phyloP scores from a whole-genome alignment of 2,888 invertebrate species.

The Agapostemon virescens region DNA sequence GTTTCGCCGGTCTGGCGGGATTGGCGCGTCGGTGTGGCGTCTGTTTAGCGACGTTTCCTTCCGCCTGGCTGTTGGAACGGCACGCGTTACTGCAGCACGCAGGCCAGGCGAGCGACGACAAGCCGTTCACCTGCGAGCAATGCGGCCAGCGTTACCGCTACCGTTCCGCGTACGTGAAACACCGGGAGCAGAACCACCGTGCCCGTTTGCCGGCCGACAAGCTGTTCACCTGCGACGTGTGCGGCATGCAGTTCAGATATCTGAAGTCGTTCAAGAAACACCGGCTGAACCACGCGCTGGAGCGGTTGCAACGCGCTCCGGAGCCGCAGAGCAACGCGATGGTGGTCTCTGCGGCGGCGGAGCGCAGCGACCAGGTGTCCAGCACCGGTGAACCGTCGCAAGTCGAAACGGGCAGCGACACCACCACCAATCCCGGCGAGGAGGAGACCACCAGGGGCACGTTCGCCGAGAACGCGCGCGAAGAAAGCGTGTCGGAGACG shows the following conservation, averaged over 20 bases:
- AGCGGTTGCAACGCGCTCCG: conserved; percentile 86
- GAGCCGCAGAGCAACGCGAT: conserved; percentile 68
- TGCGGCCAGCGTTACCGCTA: conserved; percentile 95
- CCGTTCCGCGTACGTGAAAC: conserved; percentile 91
- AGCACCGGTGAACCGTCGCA: conserved; percentile 86
- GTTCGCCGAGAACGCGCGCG: conserved; percentile 71
- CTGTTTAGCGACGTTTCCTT: conserved; percentile 92
- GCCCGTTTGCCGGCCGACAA: conserved; percentile 93
- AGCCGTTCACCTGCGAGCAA: conserved; percentile 94
- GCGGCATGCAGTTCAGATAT: conserved; percentile 95
- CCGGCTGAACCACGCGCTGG: conserved; percentile 91
- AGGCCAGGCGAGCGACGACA: conserved; percentile 86
- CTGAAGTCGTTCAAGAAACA: conserved; percentile 95
- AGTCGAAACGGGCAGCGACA: conserved; percentile 82
- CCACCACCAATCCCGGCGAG: conserved; percentile 83
- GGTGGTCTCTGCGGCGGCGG: conserved; percentile 70
- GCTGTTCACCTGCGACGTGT: conserved; percentile 94
- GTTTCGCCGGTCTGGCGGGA: conserved; percentile 76
- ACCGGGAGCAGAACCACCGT: conserved; percentile 93
- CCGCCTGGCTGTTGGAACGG: conserved; percentile 92
- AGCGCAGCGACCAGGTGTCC: conserved; percentile 85
- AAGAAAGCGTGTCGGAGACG: conserved; percentile 75
- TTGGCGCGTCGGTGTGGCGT: conserved; percentile 86
- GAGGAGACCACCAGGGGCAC: conserved; percentile 73
- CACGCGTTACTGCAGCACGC: conserved; percentile 93